Evolutionary conservation across 1,140 invertebrate species (phyloP), one percentile per base, ranked within the genome.

Genomic region (Tenebrio molitor): DNA sequence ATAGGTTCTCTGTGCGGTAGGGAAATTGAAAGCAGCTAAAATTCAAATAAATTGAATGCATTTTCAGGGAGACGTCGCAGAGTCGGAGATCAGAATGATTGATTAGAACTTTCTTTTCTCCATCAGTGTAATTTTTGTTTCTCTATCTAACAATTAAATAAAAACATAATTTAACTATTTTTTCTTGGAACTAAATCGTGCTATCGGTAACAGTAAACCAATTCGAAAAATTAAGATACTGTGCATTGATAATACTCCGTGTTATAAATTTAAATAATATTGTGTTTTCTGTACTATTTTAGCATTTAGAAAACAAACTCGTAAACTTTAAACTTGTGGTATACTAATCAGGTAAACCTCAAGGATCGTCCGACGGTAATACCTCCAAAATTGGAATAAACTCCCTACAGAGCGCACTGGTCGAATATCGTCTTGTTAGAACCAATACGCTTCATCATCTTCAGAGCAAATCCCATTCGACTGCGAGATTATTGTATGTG

Each of bases 21-120:
- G 65, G 41, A 68, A 68, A 68, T 68, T 42, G 68, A 69, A 36
- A 39, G 15, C 46, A n/a, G 19, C 25, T 62, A 69, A 69, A 69
- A 69, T 69, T 58, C 29, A 16, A n/a, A 19, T 25, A 25, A 53
- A 69, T 69, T 58, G 44, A 69, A 58, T 58, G 25, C 68, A 58
- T 39, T 58, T 69, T 68, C 65, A 65, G 17, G 41, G 25, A 66
- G 65, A 68, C 17, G 36, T 68, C 41, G 19, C 19, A 10, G 39
- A 29, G 65, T 68, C 21, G 65, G 17, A 36, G 46, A 69, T 69
- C 68, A 12, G 17, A 58, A 69, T 69, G 68, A 69, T 69, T 69
- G 68, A 69, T 69, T 69, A 69, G 46, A 69, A 62, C 33, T 58
- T 58, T 3, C 46, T 10, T 7, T 19, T 19, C 10, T 19, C 17